These are phyloP conservation scores for Ceratina japonica DNA, from an alignment of 1,140 invertebrate species.

Conservation along the genomic window DNA sequence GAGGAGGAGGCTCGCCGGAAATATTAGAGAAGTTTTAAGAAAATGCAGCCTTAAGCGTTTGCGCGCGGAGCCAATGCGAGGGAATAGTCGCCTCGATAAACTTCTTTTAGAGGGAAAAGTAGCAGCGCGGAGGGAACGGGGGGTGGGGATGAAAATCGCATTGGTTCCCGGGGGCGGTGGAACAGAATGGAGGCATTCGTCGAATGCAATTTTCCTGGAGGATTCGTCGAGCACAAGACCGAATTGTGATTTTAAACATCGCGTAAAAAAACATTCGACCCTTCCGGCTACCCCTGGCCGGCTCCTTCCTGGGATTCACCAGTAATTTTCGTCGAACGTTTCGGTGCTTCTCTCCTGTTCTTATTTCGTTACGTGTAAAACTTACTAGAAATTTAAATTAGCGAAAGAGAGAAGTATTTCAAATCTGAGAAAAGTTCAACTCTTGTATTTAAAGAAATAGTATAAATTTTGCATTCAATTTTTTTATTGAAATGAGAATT, in stretches of 20 bases:
- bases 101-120: slow-evolving; percentile 32
- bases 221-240: slow-evolving; percentile 32
- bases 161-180: slow-evolving; percentile 32
- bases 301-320: not conserved
- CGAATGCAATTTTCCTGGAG: slow-evolving; percentile 49
- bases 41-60: slow-evolving; percentile 41
- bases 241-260: slow-evolving; percentile 53
- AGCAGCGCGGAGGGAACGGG: not conserved
- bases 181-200: slow-evolving; percentile 48
- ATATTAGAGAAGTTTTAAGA: slow-evolving; percentile 58
- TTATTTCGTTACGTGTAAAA: not conserved
- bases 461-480: too few relatives aligned
- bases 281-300: too few relatives aligned
- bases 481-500: too few relatives aligned
- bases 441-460: too few relatives aligned
- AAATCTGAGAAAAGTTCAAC: too few relatives aligned
- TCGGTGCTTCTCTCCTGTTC: not conserved
- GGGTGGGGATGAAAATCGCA: slow-evolving; percentile 24
- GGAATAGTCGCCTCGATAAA: slow-evolving; percentile 40
- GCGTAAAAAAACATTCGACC: slow-evolving; percentile 1
- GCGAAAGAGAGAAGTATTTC: too few relatives aligned
- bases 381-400: too few relatives aligned
- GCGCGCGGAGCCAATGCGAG: slow-evolving; percentile 16
- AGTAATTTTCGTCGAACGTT: not conserved
- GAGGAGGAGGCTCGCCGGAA: slow-evolving; percentile 22